Evolutionary conservation across 2,888 invertebrate genomes (phyloP).

Genomic region (Spatulosminthurus flaviceps): DNA sequence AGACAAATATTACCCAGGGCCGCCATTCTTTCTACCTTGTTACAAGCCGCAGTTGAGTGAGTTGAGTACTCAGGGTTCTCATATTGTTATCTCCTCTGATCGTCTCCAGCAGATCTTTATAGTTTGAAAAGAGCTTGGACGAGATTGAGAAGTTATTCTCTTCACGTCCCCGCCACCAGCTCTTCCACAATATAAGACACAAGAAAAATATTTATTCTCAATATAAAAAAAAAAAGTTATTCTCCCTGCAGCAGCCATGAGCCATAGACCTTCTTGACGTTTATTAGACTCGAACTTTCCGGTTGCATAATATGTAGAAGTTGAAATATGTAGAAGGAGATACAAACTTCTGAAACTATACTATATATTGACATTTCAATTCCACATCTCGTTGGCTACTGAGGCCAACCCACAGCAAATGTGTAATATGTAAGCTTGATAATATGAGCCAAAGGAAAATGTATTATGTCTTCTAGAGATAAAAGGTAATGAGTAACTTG

Average conservation of each 20-base stretch:
- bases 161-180: slow-evolving; percentile 6
- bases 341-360: too few relatives aligned
- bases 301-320: too few relatives aligned
- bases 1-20: too few relatives aligned
- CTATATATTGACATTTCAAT: too few relatives aligned
- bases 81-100: neutral
- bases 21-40: too few relatives aligned
- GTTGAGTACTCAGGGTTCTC: neutral
- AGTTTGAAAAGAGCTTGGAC: neutral
- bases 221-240: slow-evolving; percentile 20
- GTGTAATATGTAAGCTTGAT: too few relatives aligned
- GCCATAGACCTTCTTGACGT: neutral
- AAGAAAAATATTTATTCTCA: slow-evolving; percentile 35
- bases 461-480: too few relatives aligned
- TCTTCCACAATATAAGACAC: slow-evolving; percentile 19
- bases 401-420: too few relatives aligned
- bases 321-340: too few relatives aligned
- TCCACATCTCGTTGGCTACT: too few relatives aligned
- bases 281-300: neutral
- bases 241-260: neutral
- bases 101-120: neutral
- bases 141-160: neutral
- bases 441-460: too few relatives aligned
- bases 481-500: neutral
- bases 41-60: neutral